Evolutionary conservation across 2,888 invertebrate genomes (phyloP), one percentile per base, ranked within the genome.

Genomic region (Hemistola chrysoprasaria): DNA sequence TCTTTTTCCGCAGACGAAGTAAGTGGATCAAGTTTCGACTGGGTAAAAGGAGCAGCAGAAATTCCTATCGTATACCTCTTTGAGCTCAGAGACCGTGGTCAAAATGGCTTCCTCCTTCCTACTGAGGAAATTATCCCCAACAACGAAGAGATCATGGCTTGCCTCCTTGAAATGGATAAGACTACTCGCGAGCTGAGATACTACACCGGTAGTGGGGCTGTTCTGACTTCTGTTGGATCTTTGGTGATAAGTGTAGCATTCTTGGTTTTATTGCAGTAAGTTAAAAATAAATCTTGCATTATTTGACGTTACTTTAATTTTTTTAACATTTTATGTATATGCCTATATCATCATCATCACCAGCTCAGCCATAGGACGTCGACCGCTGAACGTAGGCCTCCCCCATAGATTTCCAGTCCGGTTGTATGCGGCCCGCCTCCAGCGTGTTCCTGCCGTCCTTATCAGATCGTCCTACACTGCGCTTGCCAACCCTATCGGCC

Each of bases 31-130:
- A 84, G 83, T 36, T 79, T 84, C 32, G 92, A 92, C 59, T 92
- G 90, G 89, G 91, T 87, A 0, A 90, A 91, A 55, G 91, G 87
- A 0, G 76, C 69, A 0, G 80, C 82, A 0, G 79, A 89, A 0
- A 71, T 91, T 1, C 90, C 90, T 0, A 87, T 91, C 34, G 72
- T 90, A 0, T 90, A 85, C 54, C 87, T 91, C 0, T 86, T 91
- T 23, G 92, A 92, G 58, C 74, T 92, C 1, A 64, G 91, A 8
- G 92, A 92, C 54, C 69, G 70, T 0, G 91, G 91, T 0, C 49
- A 59, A 3, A 82, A 77, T 46, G 92, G 92, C 0, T 92, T 92
- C 67, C 54, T 91, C 1, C 69, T 92, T 1, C 91, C 91, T 0
- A 44, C 84, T 1, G 70, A 72, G 0, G 75, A 88, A 44, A 92